Evolutionary conservation across 2,113 vertebrate genomes (phyloP).

Genomic region (Bufo bufo): DNA sequence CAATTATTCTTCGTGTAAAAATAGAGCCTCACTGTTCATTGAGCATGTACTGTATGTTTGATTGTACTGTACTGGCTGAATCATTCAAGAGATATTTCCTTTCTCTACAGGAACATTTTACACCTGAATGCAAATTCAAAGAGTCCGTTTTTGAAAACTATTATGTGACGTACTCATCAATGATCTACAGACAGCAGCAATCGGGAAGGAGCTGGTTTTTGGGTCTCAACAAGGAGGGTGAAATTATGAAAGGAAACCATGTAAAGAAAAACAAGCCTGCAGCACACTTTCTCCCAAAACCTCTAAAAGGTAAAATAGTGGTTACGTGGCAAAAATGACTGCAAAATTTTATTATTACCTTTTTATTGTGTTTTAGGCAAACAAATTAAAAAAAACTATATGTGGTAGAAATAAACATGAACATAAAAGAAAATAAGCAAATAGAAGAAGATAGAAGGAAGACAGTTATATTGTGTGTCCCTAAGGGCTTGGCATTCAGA

Average conservation of each 20-base stretch:
- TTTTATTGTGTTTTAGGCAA: neutral
- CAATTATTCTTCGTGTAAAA: constrained; percentile 9
- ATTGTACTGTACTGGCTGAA: neutral
- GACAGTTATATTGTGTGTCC: neutral
- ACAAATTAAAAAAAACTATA: neutral
- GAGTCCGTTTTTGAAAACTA: constrained; percentile 99
- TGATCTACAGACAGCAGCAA: constrained; percentile 98
- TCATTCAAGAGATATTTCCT: constrained; percentile 33
- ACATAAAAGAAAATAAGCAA: neutral
- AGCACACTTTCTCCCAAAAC: constrained; percentile 98
- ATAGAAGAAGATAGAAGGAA: neutral
- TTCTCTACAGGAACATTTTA: constrained; percentile 92
- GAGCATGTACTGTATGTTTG: neutral
- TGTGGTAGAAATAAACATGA: too few relatives aligned
- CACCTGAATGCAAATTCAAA: constrained; percentile 98
- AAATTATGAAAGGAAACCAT: constrained; percentile 99
- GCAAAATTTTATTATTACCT: neutral
- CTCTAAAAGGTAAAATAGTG: constrained; percentile 88
- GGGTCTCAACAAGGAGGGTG: constrained; percentile 99
- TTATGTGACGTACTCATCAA: constrained; percentile 98
- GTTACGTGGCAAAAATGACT: too few relatives aligned
- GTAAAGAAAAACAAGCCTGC: constrained; percentile 99
- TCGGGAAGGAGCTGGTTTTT: constrained; percentile 98
- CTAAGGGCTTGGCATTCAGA: neutral
- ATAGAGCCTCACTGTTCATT: neutral